Base-by-base conservation (phyloP, 2,888 invertebrate species). In the Eledona agricola region DNA sequence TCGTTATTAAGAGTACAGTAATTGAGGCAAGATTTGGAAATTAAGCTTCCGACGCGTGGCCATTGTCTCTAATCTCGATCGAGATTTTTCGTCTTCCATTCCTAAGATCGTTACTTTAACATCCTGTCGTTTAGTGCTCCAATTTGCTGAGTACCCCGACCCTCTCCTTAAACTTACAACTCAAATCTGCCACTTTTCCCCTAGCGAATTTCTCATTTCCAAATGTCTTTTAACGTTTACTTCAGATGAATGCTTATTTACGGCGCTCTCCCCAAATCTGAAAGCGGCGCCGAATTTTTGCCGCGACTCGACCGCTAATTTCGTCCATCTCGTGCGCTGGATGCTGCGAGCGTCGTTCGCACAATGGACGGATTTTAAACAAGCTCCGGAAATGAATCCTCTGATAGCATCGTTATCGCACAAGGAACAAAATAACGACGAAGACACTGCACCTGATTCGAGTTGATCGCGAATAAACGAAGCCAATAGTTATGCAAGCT, bases 71-170 rank as follows among this genome's bases (percentile, higher is more conserved):
- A 25, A 34, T 34, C 40, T 38, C 6, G 23, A 40, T 38, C 37
- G 13, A 13, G 13, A 19, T 34, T 34, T 34, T 34, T 34, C 11
- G 67, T 66, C 68, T 70, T 69, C 66, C 69, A 68, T 70, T 71
- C 64, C 66, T 67, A 65, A 64, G 70, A 59, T 70, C 70, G 67
- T 72, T 71, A 72, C 65, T 66, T 63, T 66, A 67, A 69, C 69
- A 68, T 69, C 58, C 62, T 61, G 64, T 69, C 70, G 64, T 70
- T 72, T 71, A 70, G 69, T 69, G 63, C 65, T 60, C 70, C 70
- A 72, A 73, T 73, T 73, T 72, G 71, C 69, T 66, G 68, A 70
- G 68, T 69, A 65, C 60, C 64, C 62, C 60, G 32, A 7, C 40
- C 35, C 43, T 43, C 50, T 43, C 49, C 55, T 29, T 55, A 55